phyloP scores from a whole-genome alignment of 2,113 vertebrate species.

The Tursiops truncatus region DNA sequence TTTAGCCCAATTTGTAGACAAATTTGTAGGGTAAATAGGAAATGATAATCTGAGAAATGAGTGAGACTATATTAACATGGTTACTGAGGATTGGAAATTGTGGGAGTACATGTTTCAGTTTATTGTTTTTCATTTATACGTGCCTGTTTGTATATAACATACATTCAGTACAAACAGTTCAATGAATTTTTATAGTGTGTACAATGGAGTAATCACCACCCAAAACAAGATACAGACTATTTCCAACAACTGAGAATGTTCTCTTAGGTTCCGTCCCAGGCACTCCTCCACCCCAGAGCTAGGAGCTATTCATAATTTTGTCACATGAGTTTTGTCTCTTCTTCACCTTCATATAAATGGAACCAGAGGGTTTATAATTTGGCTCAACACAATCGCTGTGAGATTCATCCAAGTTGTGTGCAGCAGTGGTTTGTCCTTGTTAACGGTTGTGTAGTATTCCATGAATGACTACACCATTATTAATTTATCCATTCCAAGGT shows the following conservation, averaged over 20 bases:
- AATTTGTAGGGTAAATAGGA: not conserved
- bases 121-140: not conserved
- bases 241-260: not conserved
- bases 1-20: not conserved
- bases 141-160: not conserved
- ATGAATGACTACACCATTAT: not conserved
- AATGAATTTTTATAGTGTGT: not conserved
- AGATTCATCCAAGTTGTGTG: not conserved
- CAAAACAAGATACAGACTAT: not conserved
- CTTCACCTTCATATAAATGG: not conserved
- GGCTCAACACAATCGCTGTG: not conserved
- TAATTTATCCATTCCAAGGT: not conserved
- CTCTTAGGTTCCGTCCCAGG: not conserved
- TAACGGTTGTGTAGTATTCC: not conserved
- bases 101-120: not conserved
- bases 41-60: not conserved
- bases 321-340: not conserved
- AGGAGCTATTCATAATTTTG: not conserved
- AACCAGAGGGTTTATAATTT: not conserved
- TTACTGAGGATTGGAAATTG: not conserved
- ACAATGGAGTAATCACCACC: not conserved
- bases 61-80: not conserved
- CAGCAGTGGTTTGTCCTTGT: not conserved
- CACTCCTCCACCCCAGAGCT: not conserved
- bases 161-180: not conserved